These are phyloP conservation scores for Antedon mediterranea DNA, from an alignment of 53 echinoderm and acorn worm species.

Conservation along the genomic window DNA sequence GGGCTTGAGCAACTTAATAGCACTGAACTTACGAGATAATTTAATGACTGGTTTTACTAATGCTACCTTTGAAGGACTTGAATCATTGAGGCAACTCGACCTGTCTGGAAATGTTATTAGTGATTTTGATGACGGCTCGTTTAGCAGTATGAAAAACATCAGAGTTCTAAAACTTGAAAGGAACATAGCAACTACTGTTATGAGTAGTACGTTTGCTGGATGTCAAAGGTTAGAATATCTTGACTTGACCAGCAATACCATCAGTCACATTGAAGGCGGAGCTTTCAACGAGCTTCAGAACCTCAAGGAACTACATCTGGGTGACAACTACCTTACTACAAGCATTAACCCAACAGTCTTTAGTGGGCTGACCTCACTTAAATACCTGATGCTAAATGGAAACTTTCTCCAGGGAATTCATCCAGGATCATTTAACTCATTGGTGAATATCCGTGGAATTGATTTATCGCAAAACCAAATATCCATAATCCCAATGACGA, in stretches of 20 bases:
- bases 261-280: background rate
- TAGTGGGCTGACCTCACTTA: background rate
- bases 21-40: background rate
- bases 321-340: background rate
- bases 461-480: background rate
- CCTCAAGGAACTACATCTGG: background rate
- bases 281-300: background rate
- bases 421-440: background rate
- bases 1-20: background rate
- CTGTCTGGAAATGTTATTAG: background rate
- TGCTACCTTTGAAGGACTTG: background rate
- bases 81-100: background rate
- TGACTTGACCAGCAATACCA: background rate
- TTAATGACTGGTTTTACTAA: background rate
- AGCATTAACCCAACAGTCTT: background rate
- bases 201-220: background rate
- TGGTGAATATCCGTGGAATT: background rate
- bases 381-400: background rate
- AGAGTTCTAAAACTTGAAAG: background rate
- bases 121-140: background rate
- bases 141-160: background rate
- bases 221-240: background rate
- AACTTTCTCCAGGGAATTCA: background rate
- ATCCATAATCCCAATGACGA: background rate
- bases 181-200: background rate